These are phyloP conservation scores for Perca schrenkii DNA, from an alignment of 2,113 vertebrate genomes.

Conservation along the genomic window DNA sequence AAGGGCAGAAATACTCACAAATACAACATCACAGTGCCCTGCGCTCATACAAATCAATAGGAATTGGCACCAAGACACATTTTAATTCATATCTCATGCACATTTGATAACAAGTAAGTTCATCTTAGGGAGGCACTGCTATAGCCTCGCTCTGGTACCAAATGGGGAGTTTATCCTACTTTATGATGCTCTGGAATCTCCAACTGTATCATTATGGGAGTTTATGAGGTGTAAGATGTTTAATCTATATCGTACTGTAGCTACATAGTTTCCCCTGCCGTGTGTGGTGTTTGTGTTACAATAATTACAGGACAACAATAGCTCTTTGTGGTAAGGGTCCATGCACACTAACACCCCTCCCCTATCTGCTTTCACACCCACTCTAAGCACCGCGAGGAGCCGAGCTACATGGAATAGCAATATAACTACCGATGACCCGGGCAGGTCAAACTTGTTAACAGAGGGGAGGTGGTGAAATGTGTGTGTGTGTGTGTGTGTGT, in stretches of 20 bases:
- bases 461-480: slow-evolving; percentile 44
- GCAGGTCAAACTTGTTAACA: slow-evolving; percentile 67
- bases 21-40: slow-evolving; percentile 21
- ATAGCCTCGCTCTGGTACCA: not conserved
- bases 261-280: not conserved
- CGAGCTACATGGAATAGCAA: slow-evolving; percentile 53
- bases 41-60: slow-evolving; percentile 35
- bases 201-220: not conserved
- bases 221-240: slow-evolving; percentile 18
- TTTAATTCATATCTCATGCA: slow-evolving; percentile 1
- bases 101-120: slow-evolving; percentile 19
- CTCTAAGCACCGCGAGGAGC: slow-evolving; percentile 41
- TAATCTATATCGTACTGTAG: not conserved
- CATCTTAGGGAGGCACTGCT: not conserved
- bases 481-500: too few species aligned
- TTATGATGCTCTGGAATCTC: not conserved
- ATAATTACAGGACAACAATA: slow-evolving; percentile 8
- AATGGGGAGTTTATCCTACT: not conserved
- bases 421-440: slow-evolving; percentile 59
- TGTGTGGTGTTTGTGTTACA: not conserved
- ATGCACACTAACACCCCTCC: not conserved
- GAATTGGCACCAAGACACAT: not conserved
- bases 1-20: slow-evolving; percentile 37
- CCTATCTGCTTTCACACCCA: slow-evolving; percentile 43
- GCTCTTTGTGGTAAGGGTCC: slow-evolving; percentile 15